A percentile compares a stretch with the other conserved stretches of the same genome.
Evolutionary conservation across 1,140 invertebrate species (phyloP).

Genomic region (Pseudomyrmex pallidus): DNA sequence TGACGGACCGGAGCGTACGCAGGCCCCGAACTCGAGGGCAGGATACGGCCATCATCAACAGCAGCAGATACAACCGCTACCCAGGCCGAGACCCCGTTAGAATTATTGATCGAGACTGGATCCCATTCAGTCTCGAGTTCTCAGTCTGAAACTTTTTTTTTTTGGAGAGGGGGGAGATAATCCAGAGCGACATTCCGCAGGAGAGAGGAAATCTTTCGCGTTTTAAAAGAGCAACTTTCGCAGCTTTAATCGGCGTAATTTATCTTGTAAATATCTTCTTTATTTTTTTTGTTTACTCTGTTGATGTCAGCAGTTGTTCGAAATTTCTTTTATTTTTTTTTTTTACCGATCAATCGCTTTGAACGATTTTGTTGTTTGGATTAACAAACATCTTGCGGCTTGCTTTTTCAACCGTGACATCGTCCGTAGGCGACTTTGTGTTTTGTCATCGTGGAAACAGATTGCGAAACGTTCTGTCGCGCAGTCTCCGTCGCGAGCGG

Average conservation of each 20-base stretch:
- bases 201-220: no score
- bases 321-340: constrained; percentile 15
- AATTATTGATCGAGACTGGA: constrained; percentile 4
- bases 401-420: constrained; percentile 36
- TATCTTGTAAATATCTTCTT: neutral
- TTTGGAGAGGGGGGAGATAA: no score
- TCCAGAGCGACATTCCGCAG: neutral
- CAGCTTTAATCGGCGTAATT: neutral
- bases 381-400: constrained; percentile 50
- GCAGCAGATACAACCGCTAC: constrained; percentile 80
- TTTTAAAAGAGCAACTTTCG: constrained; percentile 8
- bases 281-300: neutral
- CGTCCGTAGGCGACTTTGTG: constrained; percentile 39
- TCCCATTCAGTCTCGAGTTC: constrained; percentile 17
- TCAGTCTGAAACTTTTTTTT: neutral
- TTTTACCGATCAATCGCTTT: constrained; percentile 46
- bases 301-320: constrained; percentile 15
- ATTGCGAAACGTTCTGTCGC: constrained; percentile 19
- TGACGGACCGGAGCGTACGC: constrained; percentile 89
- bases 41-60: constrained; percentile 79
- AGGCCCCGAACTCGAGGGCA: constrained; percentile 85
- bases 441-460: constrained; percentile 43
- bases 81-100: constrained; percentile 83
- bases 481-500: neutral
- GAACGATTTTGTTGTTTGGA: constrained; percentile 35